Base-by-base conservation (phyloP, 2,888 invertebrate genomes). In the Aspidapion aeneum region DNA sequence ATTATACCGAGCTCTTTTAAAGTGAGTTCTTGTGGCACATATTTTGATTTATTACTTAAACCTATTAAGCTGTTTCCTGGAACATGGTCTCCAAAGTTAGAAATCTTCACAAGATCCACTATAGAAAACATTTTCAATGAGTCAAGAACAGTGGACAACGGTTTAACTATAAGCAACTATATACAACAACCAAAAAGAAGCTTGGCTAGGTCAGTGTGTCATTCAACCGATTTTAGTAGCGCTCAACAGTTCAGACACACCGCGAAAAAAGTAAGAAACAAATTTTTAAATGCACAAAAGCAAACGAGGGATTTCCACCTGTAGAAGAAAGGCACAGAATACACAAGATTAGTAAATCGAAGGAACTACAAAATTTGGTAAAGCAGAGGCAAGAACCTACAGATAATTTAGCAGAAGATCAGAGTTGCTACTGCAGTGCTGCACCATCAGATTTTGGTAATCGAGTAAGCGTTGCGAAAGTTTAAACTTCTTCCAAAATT, bases 61-160 rank as follows among this genome's bases (percentile, higher is more conserved):
- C 83, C 88, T 18, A 84, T 85, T 55, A 84, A 83, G 69, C 80
- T 83, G 58, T 90, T 88, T 78, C 90, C 90, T 60, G 90, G 90
- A 57, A 88, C 89, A 54, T 80, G 90, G 55, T 85, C 88, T 1
- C 90, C 90, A 0, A 90, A 90, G 81, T 85, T 90, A 63, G 88
- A 89, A 78, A 81, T 90, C 62, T 83, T 85, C 1, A 88, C 89
- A 0, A 87, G 85, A 74, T 87, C 88, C 1, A 84, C 85, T 0
- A 85, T 90, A 63, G 87, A 88, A 74, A 88, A 89, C 76, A 82
- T 85, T 1, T 65, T 80, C 49, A 75, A 73, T 61, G 64, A 72
- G 50, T 59, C 70, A n/a, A 69, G 69, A 35, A 74, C 70, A 63
- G 71, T 77, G 21, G 70, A 81, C 3, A 82, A 81, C 74, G 80